These are phyloP conservation scores for Centrocercus urophasianus DNA, from an alignment of 2,113 vertebrate species.

Conservation along the genomic window DNA sequence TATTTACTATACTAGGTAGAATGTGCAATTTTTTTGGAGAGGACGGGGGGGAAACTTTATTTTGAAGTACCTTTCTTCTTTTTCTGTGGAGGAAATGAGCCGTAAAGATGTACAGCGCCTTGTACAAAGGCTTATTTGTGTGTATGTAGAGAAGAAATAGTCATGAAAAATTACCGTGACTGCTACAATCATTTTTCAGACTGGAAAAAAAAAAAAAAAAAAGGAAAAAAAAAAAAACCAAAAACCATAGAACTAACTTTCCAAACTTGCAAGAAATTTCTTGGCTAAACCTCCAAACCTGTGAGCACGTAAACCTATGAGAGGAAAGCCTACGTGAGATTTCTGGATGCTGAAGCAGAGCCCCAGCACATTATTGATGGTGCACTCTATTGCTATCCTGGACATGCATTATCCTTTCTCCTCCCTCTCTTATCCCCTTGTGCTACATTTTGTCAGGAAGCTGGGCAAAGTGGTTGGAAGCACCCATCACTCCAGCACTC, in stretches of 20 bases:
- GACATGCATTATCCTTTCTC: no score
- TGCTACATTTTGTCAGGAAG: not conserved
- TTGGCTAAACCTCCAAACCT: not conserved
- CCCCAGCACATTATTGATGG: not conserved
- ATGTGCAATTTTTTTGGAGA: not conserved
- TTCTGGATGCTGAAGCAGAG: not conserved
- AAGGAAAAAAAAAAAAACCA: no score
- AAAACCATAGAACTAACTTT: not conserved
- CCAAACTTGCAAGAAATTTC: not conserved
- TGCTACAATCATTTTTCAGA: not conserved
- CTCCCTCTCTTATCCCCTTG: not conserved
- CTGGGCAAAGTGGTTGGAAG: fast-evolving
- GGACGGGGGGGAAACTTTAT: not conserved
- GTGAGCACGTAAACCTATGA: not conserved
- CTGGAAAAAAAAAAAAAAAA: not conserved
- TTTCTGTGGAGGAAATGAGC: constrained; percentile 48
- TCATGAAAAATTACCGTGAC: not conserved
- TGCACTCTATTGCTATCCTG: not conserved
- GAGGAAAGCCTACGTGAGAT: not conserved
- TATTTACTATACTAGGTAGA: not conserved
- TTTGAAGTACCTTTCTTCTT: not conserved
- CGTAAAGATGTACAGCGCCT: constrained; percentile 30
- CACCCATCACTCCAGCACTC: fast-evolving
- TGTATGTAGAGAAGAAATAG: not conserved
- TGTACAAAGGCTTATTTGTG: not conserved